Conservation (phyloP, 2,113 vertebrate genomes). For the Kobus ellipsiprymnus region DNA sequence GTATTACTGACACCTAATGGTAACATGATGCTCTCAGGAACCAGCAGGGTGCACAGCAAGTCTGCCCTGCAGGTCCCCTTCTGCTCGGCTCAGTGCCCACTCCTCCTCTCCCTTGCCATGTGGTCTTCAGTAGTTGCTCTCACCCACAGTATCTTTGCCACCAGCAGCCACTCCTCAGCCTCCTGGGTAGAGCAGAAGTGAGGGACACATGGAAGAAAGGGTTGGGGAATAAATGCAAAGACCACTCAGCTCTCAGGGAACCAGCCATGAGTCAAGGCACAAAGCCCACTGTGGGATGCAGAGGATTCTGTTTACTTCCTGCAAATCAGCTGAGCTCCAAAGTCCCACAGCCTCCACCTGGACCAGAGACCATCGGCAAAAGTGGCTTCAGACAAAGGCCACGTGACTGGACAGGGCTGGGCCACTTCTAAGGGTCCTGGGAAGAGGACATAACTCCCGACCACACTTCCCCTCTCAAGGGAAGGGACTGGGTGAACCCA, state of each 20-base stretch:
- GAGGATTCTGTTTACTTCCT: background rate
- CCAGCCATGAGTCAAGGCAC: fast-evolving
- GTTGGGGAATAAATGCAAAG: background rate
- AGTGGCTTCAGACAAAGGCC: background rate
- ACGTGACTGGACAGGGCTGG: fast-evolving
- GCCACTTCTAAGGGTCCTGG: background rate
- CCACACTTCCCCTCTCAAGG: background rate
- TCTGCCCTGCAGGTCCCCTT: fast-evolving
- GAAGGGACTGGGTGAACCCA: too few species aligned
- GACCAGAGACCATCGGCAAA: too few species aligned
- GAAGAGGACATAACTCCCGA: background rate
- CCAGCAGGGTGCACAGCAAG: too few species aligned
- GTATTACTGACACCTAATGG: too few species aligned
- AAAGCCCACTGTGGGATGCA: background rate
- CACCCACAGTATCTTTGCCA: too few species aligned
- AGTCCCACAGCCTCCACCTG: too few species aligned
- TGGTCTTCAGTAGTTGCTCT: too few species aligned
- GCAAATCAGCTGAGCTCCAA: background rate
- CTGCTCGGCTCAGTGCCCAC: fast-evolving
- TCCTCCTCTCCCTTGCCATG: too few species aligned
- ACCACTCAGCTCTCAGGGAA: background rate
- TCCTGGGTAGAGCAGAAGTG: too few species aligned
- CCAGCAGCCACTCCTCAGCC: too few species aligned
- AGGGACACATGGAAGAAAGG: background rate
- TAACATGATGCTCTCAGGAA: background rate